Conservation (phyloP, 2,888 invertebrate genomes). For the Macropis europaea region DNA sequence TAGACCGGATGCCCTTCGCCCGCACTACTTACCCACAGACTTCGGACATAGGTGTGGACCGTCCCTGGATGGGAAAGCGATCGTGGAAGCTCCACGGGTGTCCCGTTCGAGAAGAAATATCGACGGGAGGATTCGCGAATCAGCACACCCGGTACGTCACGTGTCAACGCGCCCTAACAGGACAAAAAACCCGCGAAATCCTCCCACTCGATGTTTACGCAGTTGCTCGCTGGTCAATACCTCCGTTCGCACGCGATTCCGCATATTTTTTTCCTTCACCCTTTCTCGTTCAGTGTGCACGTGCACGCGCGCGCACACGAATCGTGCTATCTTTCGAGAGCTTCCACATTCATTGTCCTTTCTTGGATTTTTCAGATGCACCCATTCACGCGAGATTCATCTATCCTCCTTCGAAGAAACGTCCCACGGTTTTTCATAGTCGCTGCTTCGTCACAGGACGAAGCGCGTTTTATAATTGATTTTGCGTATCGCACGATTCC, state of each 20-base stretch:
- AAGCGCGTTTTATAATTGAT: neutral
- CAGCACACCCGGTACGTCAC: conserved; percentile 1
- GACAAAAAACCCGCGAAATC: conserved; percentile 24
- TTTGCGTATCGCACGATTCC: neutral
- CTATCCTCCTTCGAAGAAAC: no score
- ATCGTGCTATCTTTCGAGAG: neutral
- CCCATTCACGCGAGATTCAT: no score
- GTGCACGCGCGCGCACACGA: neutral
- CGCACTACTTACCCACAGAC: no score
- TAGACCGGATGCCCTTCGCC: no score
- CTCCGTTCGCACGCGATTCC: conserved; percentile 17
- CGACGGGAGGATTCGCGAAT: neutral
- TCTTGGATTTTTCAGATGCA: no score
- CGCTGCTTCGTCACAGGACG: no score
- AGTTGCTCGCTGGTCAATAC: conserved; percentile 28
- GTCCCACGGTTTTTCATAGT: no score
- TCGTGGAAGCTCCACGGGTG: no score
- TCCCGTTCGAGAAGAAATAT: no score
- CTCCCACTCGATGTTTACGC: conserved; percentile 30
- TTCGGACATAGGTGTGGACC: no score
- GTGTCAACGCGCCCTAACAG: conserved; percentile 23
- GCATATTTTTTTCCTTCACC: neutral
- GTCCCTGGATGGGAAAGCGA: no score
- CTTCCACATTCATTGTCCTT: no score
- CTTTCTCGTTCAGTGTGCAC: neutral